Percentiles rank a stretch among this genome's conserved stretches.
Evolutionary conservation across 2,888 invertebrate species (phyloP).

Genomic region (Dasypogon diadema): DNA sequence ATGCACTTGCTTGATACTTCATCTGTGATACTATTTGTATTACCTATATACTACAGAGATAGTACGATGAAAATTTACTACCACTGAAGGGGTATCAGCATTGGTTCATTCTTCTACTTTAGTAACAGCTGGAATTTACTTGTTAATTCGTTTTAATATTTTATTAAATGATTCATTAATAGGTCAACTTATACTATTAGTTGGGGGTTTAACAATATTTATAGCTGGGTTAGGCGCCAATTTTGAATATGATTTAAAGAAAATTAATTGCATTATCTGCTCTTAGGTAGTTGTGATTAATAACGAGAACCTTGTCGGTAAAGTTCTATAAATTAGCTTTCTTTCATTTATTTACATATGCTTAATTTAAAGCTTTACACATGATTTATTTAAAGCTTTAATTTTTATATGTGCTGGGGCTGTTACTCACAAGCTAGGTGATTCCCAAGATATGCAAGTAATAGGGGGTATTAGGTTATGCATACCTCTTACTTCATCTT

Average conservation of each 20-base stretch:
- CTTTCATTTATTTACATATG: constrained; percentile 71
- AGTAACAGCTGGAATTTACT: constrained; percentile 81
- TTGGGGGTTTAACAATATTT: constrained; percentile 74
- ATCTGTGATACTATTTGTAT: too few relatives aligned
- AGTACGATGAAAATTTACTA: too few relatives aligned
- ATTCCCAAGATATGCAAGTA: constrained; percentile 78
- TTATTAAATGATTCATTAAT: constrained; percentile 66
- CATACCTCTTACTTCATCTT: constrained; percentile 70
- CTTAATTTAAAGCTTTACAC: constrained; percentile 74
- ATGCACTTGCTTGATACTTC: too few relatives aligned
- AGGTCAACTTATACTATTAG: constrained; percentile 71
- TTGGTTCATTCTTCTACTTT: constrained; percentile 84
- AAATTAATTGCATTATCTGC: constrained; percentile 84
- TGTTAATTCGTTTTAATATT: constrained; percentile 77
- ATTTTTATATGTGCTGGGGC: constrained; percentile 79
- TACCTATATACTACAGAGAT: too few relatives aligned
- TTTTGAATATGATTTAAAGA: constrained; percentile 80
- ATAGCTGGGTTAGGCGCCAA: constrained; percentile 73
- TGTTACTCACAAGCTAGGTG: constrained; percentile 75
- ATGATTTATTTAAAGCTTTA: constrained; percentile 77
- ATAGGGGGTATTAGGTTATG: constrained; percentile 70
- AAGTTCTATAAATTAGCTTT: constrained; percentile 72
- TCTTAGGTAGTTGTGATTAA: constrained; percentile 80
- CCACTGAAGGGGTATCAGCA: too few relatives aligned
- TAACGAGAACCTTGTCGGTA: constrained; percentile 75